Evolutionary conservation across 2,797 vertebrate species (phyloP), one percentile per base, ranked within the genome.

Genomic region (Dallia pectoralis): DNA sequence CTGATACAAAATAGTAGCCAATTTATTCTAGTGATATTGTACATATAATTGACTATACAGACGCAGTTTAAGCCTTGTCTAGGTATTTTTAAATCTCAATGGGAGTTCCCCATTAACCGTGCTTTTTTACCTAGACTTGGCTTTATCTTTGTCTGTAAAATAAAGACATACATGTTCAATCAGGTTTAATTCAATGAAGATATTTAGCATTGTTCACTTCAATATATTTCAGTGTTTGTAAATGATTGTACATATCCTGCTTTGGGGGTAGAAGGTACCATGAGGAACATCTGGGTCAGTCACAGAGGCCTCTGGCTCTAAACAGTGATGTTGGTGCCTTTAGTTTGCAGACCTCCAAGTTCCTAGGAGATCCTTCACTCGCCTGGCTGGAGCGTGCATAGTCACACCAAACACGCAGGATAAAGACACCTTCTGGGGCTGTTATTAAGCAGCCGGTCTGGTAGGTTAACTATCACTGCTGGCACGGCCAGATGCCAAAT

Each of bases 281-380:
- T n/a, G 19, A 69, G 32, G 29, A 69, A 48, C 25, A 25, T 27
- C 67, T 48, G 22, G 25, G 14, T 27, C 36, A 67, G 2, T 19
- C 16, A 66, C 64, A 33, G 47, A 30, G 47, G 51, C 67, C 67
- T 51, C 44, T n/a, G 67, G 48, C 67, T 22, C 27, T 27, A 27
- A 63, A 18, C 40, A 67, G 22, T 27, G 40, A 47, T 22, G 44
- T 27, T 25, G 14, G n/a, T 25, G 16, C 36, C n/a, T 27, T 29
- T 44, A 14, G 47, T 25, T 67, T 44, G 47, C 6, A 29, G 66
- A 16, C 14, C 40, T 36, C 14, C 36, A 29, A 67, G 22, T 47
- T 44, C 48, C 22, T 22, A 67, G 25, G 36, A 48, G 40, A 67
- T 30, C 12, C 22, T 56, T 56, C 32, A 63, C 27, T 15, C 16